Conservation (phyloP, 2,797 vertebrate species). For the Crenuchus spilurus region DNA sequence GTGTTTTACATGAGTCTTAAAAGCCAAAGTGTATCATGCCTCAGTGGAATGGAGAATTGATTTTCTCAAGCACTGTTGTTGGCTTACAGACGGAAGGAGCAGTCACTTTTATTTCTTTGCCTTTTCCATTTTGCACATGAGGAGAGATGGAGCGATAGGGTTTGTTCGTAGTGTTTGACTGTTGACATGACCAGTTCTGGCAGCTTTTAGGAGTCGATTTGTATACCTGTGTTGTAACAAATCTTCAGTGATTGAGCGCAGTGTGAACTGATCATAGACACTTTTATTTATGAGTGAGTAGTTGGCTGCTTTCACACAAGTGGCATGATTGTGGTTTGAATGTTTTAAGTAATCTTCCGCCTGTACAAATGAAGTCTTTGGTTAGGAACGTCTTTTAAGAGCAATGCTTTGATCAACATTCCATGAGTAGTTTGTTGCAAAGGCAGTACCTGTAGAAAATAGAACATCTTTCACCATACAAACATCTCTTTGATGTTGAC, state of each 20-base stretch:
- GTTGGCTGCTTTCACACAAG: constrained; percentile 81
- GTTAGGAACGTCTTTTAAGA: constrained; percentile 76
- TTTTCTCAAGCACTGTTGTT: constrained; percentile 84
- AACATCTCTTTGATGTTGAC: constrained; percentile 85
- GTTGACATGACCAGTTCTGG: constrained; percentile 83
- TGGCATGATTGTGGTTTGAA: constrained; percentile 83
- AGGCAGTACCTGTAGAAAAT: constrained; percentile 94
- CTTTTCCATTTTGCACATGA: constrained; percentile 94
- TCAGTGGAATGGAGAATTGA: constrained; percentile 65
- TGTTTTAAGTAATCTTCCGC: constrained; percentile 86
- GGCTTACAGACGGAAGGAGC: constrained; percentile 66
- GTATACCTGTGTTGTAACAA: constrained; percentile 81
- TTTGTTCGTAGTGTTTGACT: constrained; percentile 73
- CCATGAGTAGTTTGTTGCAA: constrained; percentile 90
- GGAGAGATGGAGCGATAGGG: constrained; percentile 69
- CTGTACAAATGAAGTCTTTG: constrained; percentile 83
- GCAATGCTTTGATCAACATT: constrained; percentile 86
- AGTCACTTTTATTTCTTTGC: constrained; percentile 73
- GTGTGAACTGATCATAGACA: constrained; percentile 55
- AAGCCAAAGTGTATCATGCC: constrained; percentile 88
- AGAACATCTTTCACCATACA: constrained; percentile 82
- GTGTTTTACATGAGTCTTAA: constrained; percentile 73
- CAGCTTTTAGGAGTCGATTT: constrained; percentile 88
- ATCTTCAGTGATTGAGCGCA: constrained; percentile 80
- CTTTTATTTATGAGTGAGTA: constrained; percentile 65